Conservation (phyloP, 2,113 vertebrate species). For the Paratilapia polleni region DNA sequence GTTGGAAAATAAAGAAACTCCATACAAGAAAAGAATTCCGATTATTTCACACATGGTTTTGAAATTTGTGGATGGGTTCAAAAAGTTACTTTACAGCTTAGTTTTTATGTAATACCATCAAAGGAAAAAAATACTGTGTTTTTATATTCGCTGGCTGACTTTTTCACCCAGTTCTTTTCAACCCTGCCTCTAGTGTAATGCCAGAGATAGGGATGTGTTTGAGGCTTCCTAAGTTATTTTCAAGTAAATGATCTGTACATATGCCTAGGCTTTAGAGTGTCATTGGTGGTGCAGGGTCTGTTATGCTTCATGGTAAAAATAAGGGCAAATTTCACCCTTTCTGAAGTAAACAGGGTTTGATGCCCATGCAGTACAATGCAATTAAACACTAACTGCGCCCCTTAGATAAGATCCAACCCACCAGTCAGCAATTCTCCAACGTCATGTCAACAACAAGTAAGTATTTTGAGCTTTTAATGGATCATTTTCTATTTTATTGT, state of each 20-base stretch:
- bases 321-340: background rate
- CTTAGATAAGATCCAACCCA: background rate
- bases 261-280: background rate
- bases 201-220: background rate
- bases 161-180: constrained; percentile 23
- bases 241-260: background rate
- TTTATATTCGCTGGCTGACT: constrained; percentile 22
- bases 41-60: background rate
- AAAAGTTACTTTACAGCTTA: constrained; percentile 22
- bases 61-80: constrained; percentile 2
- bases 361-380: background rate
- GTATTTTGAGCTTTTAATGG: background rate
- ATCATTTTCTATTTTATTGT: background rate
- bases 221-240: constrained; percentile 13
- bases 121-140: constrained; percentile 16
- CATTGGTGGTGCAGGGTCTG: background rate
- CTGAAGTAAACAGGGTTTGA: constrained; percentile 1
- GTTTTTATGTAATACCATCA: constrained; percentile 46
- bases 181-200: background rate
- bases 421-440: background rate
- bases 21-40: background rate
- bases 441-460: background rate
- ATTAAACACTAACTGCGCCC: background rate
- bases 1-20: background rate
- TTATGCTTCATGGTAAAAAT: background rate